Base-by-base conservation (phyloP, 2,113 vertebrate species). In the Heloderma charlesbogerti region DNA sequence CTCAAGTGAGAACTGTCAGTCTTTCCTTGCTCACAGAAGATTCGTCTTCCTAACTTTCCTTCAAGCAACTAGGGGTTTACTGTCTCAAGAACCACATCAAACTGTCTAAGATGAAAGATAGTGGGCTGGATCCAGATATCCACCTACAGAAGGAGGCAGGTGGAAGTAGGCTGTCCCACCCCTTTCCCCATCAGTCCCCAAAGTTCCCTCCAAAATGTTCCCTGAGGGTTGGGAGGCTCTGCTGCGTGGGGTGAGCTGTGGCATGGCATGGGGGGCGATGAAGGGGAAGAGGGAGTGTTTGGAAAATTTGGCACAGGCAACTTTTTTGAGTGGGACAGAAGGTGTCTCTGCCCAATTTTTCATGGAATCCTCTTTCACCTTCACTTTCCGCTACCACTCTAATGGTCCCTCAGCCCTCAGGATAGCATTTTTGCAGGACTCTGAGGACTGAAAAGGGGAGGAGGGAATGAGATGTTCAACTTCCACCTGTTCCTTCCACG, bases 1-100 rank as follows among this genome's bases (percentile, higher is more conserved):
- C 87, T 92, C n/a, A 92, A 91, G 37, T 79, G 34, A 81, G 4
- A 95, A 7, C 7, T 57, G 60, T 2, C 31, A n/a, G 18, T 27
- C 66, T 40, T 60, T 9, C 69, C 69, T 75, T 75, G 37, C 34
- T 75, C 18, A 4, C 80, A 60, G 34, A 78, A 37, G 40, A 45
- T 2, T 57, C 27, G 80, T 83, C 5, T 57, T 8, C 71, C n/a
- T 51, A 75, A 6, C 37, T 60, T 87, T 60, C 6, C 31, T 77
- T 43, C 86, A 78, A 20, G 57, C 8, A 87, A 40, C 25, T 57
- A 25, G 29, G 22, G 18, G 5, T 43, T 45, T 43, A 10, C 66
- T 63, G 16, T n/a, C 43, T 86, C 31, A 48, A 45, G 0, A 51
- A 51, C 13, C 29, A 13, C 27, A 37, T 60, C 22, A 40, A 25